Base-by-base conservation (phyloP, 1,140 invertebrate species). In the Dinoponera quadriceps region DNA sequence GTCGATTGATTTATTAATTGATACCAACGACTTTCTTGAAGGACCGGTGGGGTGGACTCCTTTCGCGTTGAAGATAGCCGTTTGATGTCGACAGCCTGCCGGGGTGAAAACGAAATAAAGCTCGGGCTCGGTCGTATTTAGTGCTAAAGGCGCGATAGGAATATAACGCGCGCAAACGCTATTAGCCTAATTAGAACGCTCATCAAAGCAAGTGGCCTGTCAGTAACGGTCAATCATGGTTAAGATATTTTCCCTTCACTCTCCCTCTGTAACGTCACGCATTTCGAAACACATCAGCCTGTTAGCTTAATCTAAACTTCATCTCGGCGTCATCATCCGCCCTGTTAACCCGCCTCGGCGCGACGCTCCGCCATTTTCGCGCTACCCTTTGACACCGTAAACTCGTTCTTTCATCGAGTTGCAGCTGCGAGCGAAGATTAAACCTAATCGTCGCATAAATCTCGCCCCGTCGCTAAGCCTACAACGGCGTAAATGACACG, bases 361-460 rank as follows among this genome's bases (percentile, higher is more conserved):
- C 27, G 11, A 55, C n/a, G n/a, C 54, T 20, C n/a, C 13, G 18
- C 13, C 27, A 71, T 25, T 72, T 7, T 59, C 20, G 29, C 63
- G 48, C 55, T 44, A 20, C 38, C 51, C 44, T 44, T 48, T 27
- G 29, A 78, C 51, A 57, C 65, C 20, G 18, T 16, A 44, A 55
- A 68, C 54, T 57, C 54, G 33, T 78, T 78, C 63, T 78, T 78
- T 78, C 63, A 69, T 69, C 75, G 57, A 44, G 14, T 13, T 69
- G 29, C 51, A 78, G 54, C 54, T 55, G 49, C 29, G 29, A 55
- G 33, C 78, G 18, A 49, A 63, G 63, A 78, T 78, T 78, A 78
- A 68, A 48, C 33, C 33, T 78, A 78, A 78, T 78, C 75, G 60
- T 69, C 33, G 75, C 75, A 78, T 78, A 78, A 78, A 78, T 78